Percentiles rank a stretch among this genome's conserved stretches.
phyloP scores from a whole-genome alignment of 2,113 vertebrate genomes.

The Tenebrosternarchus preto region DNA sequence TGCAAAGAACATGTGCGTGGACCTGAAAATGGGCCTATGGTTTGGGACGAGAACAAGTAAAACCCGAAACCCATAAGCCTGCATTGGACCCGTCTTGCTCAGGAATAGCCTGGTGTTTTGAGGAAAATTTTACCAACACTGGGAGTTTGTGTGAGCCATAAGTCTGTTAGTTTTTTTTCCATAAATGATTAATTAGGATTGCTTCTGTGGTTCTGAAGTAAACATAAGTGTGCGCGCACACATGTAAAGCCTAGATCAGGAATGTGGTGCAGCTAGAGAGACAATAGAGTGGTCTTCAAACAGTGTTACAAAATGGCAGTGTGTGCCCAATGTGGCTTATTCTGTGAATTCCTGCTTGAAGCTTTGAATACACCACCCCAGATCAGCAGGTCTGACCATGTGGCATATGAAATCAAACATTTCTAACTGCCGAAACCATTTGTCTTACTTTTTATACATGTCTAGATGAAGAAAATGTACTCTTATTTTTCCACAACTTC shows the following conservation, averaged over 20 bases:
- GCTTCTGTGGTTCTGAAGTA: conserved; percentile 4
- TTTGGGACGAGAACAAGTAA: conserved; percentile 17
- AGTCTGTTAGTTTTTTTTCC: conserved; percentile 1
- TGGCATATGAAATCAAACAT: conserved; percentile 42
- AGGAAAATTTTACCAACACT: conserved; percentile 22
- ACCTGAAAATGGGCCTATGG: conserved; percentile 31
- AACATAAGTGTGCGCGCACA: not conserved
- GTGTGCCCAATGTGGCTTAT: not conserved
- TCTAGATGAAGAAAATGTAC: conserved; percentile 22
- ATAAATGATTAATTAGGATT: not conserved
- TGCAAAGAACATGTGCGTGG: conserved; percentile 26
- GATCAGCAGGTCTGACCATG: conserved; percentile 61
- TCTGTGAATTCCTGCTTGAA: not conserved
- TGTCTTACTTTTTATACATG: conserved; percentile 28
- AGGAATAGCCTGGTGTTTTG: conserved; percentile 30
- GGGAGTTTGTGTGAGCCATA: conserved; percentile 37
- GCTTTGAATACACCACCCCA: conserved; percentile 13
- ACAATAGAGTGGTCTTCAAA: conserved; percentile 7
- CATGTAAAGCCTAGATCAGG: not conserved
- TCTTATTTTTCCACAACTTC: conserved; percentile 45
- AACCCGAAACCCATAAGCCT: conserved; percentile 41
- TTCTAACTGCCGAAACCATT: conserved; percentile 36
- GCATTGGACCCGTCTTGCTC: conserved; percentile 29
- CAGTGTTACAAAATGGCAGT: conserved; percentile 13
- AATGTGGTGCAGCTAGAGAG: not conserved